Evolutionary conservation across 2,797 vertebrate species (phyloP).

Genomic region (Acanthopagrus latus): DNA sequence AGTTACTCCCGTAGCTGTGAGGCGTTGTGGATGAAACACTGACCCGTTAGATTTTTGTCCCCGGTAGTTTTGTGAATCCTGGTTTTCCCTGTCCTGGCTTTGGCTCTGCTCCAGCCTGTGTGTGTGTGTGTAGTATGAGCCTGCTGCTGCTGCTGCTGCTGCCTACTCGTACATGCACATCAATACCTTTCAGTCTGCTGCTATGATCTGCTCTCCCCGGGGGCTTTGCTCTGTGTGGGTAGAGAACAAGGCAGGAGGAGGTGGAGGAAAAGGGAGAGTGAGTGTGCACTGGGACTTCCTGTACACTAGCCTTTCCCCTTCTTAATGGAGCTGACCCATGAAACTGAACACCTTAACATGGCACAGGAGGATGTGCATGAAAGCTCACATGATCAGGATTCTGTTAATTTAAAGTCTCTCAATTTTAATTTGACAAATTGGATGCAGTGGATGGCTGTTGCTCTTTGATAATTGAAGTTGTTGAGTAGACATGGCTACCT

Average conservation of each 20-base stretch:
- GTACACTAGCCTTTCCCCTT: conserved; percentile 63
- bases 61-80: conserved; percentile 28
- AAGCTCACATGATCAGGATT: conserved; percentile 11
- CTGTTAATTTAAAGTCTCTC: conserved; percentile 10
- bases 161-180: conserved; percentile 63
- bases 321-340: conserved; percentile 81
- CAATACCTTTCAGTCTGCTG: conserved; percentile 77
- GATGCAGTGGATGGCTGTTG: neutral
- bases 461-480: neutral
- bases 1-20: neutral
- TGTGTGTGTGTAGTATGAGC: conserved; percentile 17
- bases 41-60: neutral
- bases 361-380: conserved; percentile 41
- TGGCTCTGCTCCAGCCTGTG: conserved; percentile 22
- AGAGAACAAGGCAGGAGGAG: conserved; percentile 24
- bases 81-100: conserved; percentile 14
- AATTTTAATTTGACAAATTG: neutral
- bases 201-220: conserved; percentile 70
- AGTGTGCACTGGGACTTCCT: conserved; percentile 70
- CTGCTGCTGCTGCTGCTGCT: conserved; percentile 19
- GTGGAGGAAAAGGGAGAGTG: conserved; percentile 23
- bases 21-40: conserved; percentile 7
- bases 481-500: neutral
- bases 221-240: conserved; percentile 41
- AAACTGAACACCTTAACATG: conserved; percentile 77